Evolutionary conservation across 2,797 vertebrate species (phyloP).

Genomic region (Sebastes hubbsi): DNA sequence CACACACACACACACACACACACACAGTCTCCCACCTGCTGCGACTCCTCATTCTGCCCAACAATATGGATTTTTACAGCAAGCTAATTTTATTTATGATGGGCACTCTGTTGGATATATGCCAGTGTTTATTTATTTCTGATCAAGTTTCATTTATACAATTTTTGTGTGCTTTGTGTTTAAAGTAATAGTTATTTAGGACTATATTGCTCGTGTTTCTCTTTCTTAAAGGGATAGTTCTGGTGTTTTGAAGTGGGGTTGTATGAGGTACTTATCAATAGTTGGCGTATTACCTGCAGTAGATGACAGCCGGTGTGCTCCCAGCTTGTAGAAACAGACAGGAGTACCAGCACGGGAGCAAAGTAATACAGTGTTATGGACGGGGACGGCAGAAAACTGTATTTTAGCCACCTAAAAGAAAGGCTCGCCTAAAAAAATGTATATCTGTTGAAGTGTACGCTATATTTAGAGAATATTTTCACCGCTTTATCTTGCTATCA

Average conservation of each 20-base stretch:
- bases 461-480: fast-evolving
- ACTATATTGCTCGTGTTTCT: neutral
- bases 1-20: neutral
- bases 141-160: neutral
- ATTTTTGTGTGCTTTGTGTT: neutral
- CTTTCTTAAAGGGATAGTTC: neutral
- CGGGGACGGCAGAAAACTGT: too few relatives aligned
- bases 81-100: neutral
- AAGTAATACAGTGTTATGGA: too few relatives aligned
- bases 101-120: neutral
- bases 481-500: too few relatives aligned
- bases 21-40: neutral
- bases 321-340: too few relatives aligned
- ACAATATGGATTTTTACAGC: neutral
- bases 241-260: too few relatives aligned
- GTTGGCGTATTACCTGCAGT: too few relatives aligned
- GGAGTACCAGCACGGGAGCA: too few relatives aligned
- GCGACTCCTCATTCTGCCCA: slow-evolving; percentile 3
- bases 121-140: neutral
- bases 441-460: too few relatives aligned
- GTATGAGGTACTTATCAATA: too few relatives aligned
- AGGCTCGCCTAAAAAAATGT: too few relatives aligned
- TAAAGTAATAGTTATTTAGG: neutral
- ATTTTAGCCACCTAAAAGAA: too few relatives aligned
- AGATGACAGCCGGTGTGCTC: too few relatives aligned